Percentiles rank a stretch among this genome's conserved stretches.
phyloP scores from a whole-genome alignment of 2,113 vertebrate species.

The Aegithalos caudatus region DNA sequence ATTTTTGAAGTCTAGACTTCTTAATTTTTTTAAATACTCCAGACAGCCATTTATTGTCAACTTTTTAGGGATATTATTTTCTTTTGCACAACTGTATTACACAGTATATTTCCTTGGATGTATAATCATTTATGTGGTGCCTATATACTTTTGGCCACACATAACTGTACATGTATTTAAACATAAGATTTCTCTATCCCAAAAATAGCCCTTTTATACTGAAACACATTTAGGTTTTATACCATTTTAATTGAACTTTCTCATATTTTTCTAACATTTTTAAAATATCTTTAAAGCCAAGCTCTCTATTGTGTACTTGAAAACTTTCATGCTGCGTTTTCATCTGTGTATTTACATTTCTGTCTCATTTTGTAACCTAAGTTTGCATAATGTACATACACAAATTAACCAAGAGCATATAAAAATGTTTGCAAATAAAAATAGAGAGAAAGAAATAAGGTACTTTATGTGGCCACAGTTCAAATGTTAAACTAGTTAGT shows the following conservation, averaged over 20 bases:
- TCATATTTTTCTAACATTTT: neutral
- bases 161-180: neutral
- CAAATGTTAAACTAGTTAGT: neutral
- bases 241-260: neutral
- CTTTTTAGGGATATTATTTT: neutral
- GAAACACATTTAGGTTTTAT: neutral
- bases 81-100: neutral
- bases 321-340: neutral
- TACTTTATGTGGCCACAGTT: neutral
- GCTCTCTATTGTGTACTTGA: neutral
- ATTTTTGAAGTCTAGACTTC: slow-evolving; percentile 32
- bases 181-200: neutral
- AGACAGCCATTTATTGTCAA: slow-evolving; percentile 8
- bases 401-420: neutral
- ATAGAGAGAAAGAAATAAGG: neutral
- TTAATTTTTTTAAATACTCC: neutral
- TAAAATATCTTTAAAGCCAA: neutral
- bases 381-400: neutral
- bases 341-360: neutral
- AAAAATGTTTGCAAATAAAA: neutral
- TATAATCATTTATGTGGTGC: neutral
- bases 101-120: neutral
- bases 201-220: neutral
- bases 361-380: neutral
- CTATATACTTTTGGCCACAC: neutral